These are phyloP conservation scores for Salvelinus alpinus DNA, from an alignment of 2,113 vertebrate genomes.

Conservation along the genomic window DNA sequence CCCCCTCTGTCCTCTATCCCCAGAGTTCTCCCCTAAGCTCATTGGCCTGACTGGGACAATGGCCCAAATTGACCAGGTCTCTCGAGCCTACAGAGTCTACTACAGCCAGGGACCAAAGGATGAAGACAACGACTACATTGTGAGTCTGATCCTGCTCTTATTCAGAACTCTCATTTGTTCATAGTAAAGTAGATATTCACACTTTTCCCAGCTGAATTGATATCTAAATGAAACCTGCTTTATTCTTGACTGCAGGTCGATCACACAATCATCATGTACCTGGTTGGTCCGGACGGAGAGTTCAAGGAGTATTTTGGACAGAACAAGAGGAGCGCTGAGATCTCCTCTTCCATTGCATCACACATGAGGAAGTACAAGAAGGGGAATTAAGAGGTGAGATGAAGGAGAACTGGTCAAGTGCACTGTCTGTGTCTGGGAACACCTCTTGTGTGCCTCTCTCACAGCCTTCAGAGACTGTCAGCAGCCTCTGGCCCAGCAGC, in stretches of 20 bases:
- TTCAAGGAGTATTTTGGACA: constrained; percentile 95
- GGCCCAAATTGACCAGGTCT: constrained; percentile 81
- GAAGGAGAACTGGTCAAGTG: not conserved
- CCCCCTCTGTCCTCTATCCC: not conserved
- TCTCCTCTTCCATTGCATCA: constrained; percentile 78
- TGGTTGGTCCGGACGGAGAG: constrained; percentile 86
- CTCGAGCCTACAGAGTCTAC: constrained; percentile 90
- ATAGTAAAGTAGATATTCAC: not conserved
- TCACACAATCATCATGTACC: constrained; percentile 98
- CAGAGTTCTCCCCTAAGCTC: constrained; percentile 95
- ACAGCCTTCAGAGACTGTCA: not conserved
- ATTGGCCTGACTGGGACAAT: constrained; percentile 86
- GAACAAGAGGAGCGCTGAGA: constrained; percentile 87
- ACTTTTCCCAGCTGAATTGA: not conserved
- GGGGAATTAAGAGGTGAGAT: constrained; percentile 43
- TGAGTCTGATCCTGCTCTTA: constrained; percentile 66
- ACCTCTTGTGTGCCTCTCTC: not conserved
- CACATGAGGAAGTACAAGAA: constrained; percentile 84
- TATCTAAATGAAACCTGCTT: not conserved
- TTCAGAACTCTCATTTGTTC: not conserved
- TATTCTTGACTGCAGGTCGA: constrained; percentile 80
- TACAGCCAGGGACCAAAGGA: constrained; percentile 96
- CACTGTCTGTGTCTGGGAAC: not conserved
- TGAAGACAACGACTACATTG: constrained; percentile 95
- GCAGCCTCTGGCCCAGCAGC: not conserved